phyloP scores from a whole-genome alignment of 1,140 invertebrate species.

The Tetraneura akinire region DNA sequence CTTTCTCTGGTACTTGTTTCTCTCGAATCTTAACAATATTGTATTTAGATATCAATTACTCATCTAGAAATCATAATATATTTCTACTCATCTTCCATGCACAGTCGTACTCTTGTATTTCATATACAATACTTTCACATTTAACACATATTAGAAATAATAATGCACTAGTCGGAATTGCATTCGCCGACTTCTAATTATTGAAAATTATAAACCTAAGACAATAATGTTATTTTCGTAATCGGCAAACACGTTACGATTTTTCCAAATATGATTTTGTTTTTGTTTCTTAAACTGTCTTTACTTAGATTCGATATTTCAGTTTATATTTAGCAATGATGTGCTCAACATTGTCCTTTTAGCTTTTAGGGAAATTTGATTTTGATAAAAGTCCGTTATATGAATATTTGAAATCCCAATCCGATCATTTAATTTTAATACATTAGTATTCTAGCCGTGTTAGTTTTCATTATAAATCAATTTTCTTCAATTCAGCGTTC shows the following conservation, averaged over 20 bases:
- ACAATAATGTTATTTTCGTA: neutral
- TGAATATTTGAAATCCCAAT: too few relatives aligned
- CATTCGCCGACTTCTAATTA: neutral
- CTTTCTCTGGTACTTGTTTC: neutral
- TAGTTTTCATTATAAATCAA: too few relatives aligned
- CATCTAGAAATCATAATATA: slow-evolving; percentile 22
- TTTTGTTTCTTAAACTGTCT: too few relatives aligned
- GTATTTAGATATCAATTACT: slow-evolving; percentile 23
- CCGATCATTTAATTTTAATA: too few relatives aligned
- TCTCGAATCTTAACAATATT: neutral
- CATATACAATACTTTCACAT: neutral
- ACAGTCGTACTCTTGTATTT: neutral
- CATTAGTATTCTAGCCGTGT: too few relatives aligned
- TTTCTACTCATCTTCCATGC: neutral
- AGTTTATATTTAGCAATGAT: too few relatives aligned
- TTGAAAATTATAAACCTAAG: neutral
- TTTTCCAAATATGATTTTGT: too few relatives aligned
- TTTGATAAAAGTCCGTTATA: too few relatives aligned
- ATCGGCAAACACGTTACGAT: neutral
- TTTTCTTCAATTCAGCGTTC: too few relatives aligned
- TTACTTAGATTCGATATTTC: too few relatives aligned
- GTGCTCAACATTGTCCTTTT: too few relatives aligned
- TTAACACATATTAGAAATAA: neutral
- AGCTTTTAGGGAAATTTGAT: too few relatives aligned
- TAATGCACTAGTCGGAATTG: neutral